phyloP scores from a whole-genome alignment of 2,888 invertebrate genomes.

The Seladonia tumulorum region DNA sequence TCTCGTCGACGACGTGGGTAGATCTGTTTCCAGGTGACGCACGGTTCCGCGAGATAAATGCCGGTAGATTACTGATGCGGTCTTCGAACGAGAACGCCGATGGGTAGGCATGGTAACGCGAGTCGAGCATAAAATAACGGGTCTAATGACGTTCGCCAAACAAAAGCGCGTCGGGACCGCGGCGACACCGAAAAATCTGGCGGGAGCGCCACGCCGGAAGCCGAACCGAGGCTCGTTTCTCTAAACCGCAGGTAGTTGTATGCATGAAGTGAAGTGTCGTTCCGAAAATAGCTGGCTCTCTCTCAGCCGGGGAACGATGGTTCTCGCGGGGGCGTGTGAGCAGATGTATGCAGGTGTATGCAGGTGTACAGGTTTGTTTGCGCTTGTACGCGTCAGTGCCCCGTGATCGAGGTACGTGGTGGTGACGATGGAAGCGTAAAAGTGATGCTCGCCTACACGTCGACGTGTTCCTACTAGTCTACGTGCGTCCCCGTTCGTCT shows the following conservation, averaged over 20 bases:
- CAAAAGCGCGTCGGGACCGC: conserved; percentile 28
- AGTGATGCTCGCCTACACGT: conserved; percentile 25
- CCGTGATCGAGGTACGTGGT: conserved; percentile 23
- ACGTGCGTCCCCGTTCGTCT: not conserved
- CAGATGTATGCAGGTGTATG: conserved; percentile 13
- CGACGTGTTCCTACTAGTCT: not conserved
- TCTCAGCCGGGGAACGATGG: conserved; percentile 25
- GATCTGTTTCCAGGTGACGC: not conserved
- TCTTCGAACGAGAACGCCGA: conserved; percentile 5
- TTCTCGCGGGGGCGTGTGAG: not conserved
- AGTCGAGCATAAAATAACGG: conserved; percentile 38
- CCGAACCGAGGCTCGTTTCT: conserved; percentile 35
- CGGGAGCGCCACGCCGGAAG: conserved; percentile 10
- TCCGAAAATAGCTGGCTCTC: conserved; percentile 51
- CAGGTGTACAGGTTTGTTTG: not conserved
- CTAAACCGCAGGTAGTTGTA: conserved; percentile 45
- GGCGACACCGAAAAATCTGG: conserved; percentile 42
- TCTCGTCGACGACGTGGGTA: not conserved
- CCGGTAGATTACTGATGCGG: not conserved
- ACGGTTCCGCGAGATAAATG: conserved; percentile 14
- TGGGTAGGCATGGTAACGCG: not conserved
- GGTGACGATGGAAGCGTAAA: conserved; percentile 46
- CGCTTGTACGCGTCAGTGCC: conserved; percentile 18
- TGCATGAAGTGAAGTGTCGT: conserved; percentile 43
- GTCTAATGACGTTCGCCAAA: conserved; percentile 37